Base-by-base conservation (phyloP, 2,797 vertebrate species). In the Bradypodion ventrale region DNA sequence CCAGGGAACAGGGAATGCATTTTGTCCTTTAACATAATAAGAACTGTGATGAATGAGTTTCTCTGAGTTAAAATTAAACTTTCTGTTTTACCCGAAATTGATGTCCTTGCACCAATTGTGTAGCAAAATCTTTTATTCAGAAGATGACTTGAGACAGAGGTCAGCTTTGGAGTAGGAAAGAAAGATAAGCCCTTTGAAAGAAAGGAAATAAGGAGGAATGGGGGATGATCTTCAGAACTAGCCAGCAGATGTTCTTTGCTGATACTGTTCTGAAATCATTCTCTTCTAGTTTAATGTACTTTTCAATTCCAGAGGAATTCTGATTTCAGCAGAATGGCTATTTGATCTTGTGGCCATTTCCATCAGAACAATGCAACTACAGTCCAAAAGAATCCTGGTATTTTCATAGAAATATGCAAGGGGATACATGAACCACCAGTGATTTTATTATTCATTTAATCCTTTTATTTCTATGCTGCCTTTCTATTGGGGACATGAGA, bases 21-120 rank as follows among this genome's bases (percentile, higher is more conserved):
- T 85, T 85, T 80, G 78, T 85, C 78, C 75, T 80, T 40, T n/a
- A n/a, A 69, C 62, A 80, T 80, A 85, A 85, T 85, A 52, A 68
- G 72, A 75, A 12, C 13, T 65, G 49, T 35, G 40, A 69, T 85
- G 49, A 80, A 85, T 80, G 62, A 37, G 29, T 59, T 68, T 75
- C 63, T 66, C 72, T 42, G 73, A 75, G 63, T 75, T 85, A 75
- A 75, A 80, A 80, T 85, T 85, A 85, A 85, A 85, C 62, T 23
- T 85, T 80, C 80, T 60, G 23, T 84, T 84, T 72, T 72, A 84
- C 44, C 66, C 21, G 29, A 80, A 85, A 80, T 80, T 13, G 23
- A 75, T 60, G 78, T 59, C 70, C 78, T 85, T 75, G 62, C 37
- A 80, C 60, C 63, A 80, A 68, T 75, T 80, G 70, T 56, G n/a